phyloP scores from a whole-genome alignment of 1,140 invertebrate species.

The Drosophila funebris region DNA sequence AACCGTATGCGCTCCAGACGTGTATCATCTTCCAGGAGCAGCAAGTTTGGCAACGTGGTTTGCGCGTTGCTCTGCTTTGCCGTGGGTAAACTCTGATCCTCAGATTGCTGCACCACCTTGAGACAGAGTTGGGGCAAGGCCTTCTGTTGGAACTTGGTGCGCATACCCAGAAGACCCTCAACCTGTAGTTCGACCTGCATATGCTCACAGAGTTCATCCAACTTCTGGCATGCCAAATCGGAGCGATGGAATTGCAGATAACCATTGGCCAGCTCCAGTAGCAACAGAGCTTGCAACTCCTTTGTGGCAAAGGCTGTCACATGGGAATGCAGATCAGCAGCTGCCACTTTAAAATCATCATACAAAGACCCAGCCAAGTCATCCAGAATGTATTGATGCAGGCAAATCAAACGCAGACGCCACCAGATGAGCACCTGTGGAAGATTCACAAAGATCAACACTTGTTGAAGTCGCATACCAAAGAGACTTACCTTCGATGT shows the following conservation, averaged over 20 bases:
- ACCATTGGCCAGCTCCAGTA: constrained; percentile 90
- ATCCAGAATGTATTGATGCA: constrained; percentile 90
- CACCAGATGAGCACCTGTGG: constrained; percentile 86
- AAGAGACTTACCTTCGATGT: constrained; percentile 72
- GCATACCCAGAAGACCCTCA: constrained; percentile 91
- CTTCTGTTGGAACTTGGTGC: constrained; percentile 94
- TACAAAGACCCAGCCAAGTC: constrained; percentile 88
- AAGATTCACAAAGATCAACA: neutral
- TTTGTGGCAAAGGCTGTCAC: constrained; percentile 79
- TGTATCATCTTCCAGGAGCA: constrained; percentile 93
- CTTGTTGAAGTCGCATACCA: neutral
- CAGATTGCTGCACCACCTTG: constrained; percentile 69
- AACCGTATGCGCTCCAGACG: constrained; percentile 91
- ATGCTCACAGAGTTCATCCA: constrained; percentile 86
- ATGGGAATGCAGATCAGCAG: constrained; percentile 85
- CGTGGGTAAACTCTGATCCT: constrained; percentile 72
- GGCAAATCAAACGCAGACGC: constrained; percentile 88
- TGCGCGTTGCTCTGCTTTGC: constrained; percentile 84
- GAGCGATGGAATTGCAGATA: constrained; percentile 90
- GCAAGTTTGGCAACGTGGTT: constrained; percentile 86
- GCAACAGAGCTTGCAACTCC: constrained; percentile 87
- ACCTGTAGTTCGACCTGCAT: constrained; percentile 87
- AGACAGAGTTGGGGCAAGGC: constrained; percentile 92
- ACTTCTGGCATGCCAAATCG: constrained; percentile 87
- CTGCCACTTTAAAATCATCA: constrained; percentile 86